Conservation (phyloP, 2,888 invertebrate species). For the Thymelicus sylvestris region DNA sequence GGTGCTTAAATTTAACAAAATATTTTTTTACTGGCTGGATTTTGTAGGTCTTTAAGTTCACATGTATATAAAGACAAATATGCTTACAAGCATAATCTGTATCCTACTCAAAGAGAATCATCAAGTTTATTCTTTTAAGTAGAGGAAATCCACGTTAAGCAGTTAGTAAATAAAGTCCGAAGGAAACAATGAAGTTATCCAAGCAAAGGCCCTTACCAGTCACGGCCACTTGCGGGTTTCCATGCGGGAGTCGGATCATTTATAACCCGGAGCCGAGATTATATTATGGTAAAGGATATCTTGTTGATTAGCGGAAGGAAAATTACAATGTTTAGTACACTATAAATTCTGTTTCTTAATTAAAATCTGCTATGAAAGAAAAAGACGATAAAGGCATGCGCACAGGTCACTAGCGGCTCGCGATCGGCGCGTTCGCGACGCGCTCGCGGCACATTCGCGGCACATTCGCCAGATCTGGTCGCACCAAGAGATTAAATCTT, state of each 20-base stretch:
- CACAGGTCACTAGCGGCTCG: no score
- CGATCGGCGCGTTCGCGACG: no score
- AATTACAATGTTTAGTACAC: not conserved
- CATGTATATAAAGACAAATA: no score
- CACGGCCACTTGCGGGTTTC: conserved; percentile 11
- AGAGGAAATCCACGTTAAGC: not conserved
- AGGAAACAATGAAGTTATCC: conserved; percentile 14
- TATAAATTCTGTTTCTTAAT: not conserved
- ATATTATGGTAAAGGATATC: not conserved
- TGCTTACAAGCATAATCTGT: no score
- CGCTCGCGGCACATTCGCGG: no score
- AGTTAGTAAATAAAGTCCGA: conserved; percentile 1
- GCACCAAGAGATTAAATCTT: no score
- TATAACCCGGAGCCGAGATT: not conserved
- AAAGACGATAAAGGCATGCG: not conserved
- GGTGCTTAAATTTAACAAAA: no score
- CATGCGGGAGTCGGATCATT: conserved; percentile 6
- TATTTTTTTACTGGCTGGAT: no score
- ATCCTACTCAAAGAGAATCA: no score
- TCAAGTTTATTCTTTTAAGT: not conserved
- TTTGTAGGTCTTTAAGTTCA: no score
- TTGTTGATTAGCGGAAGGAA: not conserved
- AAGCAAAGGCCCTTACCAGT: conserved; percentile 1
- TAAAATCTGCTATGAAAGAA: not conserved
- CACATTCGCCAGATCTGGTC: no score